These are phyloP conservation scores for Drosophila azteca DNA, from an alignment of 1,140 invertebrate genomes.

Conservation along the genomic window DNA sequence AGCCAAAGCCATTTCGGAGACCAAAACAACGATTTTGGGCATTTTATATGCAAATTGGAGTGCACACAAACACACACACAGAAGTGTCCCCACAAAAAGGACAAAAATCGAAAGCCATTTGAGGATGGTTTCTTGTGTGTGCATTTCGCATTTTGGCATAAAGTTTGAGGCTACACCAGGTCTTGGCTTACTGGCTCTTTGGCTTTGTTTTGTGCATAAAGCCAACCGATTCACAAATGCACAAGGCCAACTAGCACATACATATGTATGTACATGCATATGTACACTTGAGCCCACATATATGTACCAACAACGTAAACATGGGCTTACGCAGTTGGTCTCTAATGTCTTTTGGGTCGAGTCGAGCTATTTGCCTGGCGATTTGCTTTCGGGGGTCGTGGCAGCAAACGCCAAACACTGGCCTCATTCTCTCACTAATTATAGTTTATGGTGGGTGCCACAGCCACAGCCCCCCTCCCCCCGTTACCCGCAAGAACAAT, in stretches of 20 bases:
- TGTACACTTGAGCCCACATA: slow-evolving; percentile 5
- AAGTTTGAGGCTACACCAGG: slow-evolving; percentile 20
- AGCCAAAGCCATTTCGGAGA: slow-evolving; percentile 39
- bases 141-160: slow-evolving; percentile 28
- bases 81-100: slow-evolving; percentile 21
- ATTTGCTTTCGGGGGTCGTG: slow-evolving; percentile 34
- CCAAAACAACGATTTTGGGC: slow-evolving; percentile 49
- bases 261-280: slow-evolving; percentile 5
- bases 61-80: slow-evolving; percentile 17
- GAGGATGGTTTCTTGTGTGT: slow-evolving; percentile 60
- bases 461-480: background rate
- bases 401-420: slow-evolving; percentile 19
- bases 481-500: background rate
- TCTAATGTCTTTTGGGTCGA: slow-evolving; percentile 48
- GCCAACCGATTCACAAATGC: slow-evolving; percentile 29
- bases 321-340: slow-evolving; percentile 40
- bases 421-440: slow-evolving; percentile 58
- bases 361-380: slow-evolving; percentile 57
- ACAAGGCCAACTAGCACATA: slow-evolving; percentile 7
- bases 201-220: slow-evolving; percentile 34
- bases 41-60: slow-evolving; percentile 62
- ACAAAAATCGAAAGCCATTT: slow-evolving; percentile 57
- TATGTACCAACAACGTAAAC: background rate
- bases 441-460: slow-evolving; percentile 44
- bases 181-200: slow-evolving; percentile 34